phyloP scores from a whole-genome alignment of 2,797 vertebrate species.

The Sebastes kiyomatsui region DNA sequence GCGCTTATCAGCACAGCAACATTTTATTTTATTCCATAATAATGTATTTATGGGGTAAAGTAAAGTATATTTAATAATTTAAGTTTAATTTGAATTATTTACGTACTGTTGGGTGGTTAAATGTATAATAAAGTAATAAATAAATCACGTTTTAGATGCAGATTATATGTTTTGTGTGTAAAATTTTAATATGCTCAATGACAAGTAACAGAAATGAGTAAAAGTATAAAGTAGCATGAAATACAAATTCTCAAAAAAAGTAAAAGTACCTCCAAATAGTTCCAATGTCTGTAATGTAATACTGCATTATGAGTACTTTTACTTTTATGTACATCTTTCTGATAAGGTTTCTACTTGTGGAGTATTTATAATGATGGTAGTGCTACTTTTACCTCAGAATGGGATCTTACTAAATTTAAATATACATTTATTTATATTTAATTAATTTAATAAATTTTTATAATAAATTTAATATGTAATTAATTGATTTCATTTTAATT shows the following conservation, averaged over 20 bases:
- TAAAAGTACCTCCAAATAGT: no score
- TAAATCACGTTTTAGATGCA: not conserved
- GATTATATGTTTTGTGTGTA: not conserved
- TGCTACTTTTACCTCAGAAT: not conserved
- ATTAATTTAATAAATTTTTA: no score
- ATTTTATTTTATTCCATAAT: not conserved
- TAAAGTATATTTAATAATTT: not conserved
- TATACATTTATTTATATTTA: no score
- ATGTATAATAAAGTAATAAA: not conserved
- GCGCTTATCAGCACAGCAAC: not conserved
- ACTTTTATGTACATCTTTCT: not conserved
- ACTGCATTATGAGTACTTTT: not conserved
- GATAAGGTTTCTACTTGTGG: not conserved
- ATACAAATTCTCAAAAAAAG: no score
- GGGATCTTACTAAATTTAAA: not conserved
- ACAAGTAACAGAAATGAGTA: no score
- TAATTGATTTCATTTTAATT: no score
- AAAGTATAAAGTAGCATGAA: no score
- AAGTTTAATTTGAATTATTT: not conserved
- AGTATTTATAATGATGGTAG: not conserved
- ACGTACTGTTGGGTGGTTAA: not conserved
- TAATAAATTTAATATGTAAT: no score
- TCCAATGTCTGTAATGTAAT: no score
- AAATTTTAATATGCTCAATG: no score
- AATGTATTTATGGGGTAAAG: not conserved